phyloP scores from a whole-genome alignment of 2,797 vertebrate genomes.

The Hirundo rustica region DNA sequence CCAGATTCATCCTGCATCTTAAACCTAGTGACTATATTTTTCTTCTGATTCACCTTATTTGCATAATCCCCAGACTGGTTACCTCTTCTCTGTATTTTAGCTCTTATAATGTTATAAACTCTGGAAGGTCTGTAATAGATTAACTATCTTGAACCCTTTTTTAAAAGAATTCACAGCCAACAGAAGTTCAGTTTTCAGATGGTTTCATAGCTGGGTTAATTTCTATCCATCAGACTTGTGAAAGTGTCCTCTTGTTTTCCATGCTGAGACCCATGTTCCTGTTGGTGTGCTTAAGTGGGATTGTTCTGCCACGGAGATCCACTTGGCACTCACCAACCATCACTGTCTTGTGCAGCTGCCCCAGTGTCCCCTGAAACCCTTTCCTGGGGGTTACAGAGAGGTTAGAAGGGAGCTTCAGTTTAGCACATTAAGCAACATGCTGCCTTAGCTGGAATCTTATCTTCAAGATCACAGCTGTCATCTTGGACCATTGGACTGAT shows the following conservation, averaged over 20 bases:
- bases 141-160: not conserved
- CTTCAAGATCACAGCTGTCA: not conserved
- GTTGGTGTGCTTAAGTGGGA: not conserved
- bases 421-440: fast-evolving
- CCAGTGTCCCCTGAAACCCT: not conserved
- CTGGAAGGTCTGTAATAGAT: not conserved
- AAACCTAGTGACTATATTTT: not conserved
- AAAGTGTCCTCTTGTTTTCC: not conserved
- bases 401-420: not conserved
- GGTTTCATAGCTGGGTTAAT: not conserved
- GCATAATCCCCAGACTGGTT: not conserved
- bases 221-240: not conserved
- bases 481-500: not conserved
- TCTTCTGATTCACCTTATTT: not conserved
- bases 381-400: fast-evolving
- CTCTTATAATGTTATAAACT: not conserved
- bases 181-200: not conserved
- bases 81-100: not conserved
- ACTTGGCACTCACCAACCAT: not conserved
- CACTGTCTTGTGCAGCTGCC: not conserved
- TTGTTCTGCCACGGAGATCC: not conserved
- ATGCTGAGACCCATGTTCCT: not conserved
- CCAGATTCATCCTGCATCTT: not conserved
- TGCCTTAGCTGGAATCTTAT: not conserved
- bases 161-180: not conserved